A percentile compares a stretch with the other conserved stretches of the same genome.
These are phyloP conservation scores for Drosophila teissieri DNA, from an alignment of 1,140 invertebrate species.

Conservation along the genomic window DNA sequence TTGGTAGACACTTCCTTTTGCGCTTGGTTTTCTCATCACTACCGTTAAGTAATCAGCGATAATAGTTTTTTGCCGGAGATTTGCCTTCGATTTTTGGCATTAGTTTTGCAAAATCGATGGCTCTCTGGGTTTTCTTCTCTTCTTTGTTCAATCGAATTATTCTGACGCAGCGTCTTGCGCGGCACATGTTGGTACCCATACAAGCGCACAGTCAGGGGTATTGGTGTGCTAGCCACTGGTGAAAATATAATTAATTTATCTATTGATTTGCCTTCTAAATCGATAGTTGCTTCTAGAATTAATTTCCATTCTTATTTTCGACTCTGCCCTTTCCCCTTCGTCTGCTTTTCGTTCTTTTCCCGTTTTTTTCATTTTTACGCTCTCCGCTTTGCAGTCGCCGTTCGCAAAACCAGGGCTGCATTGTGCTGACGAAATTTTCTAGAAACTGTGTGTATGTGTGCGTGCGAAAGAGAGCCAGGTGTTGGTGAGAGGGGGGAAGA, in stretches of 20 bases:
- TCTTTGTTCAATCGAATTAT: conserved; percentile 25
- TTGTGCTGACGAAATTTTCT: conserved; percentile 71
- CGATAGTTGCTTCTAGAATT: conserved; percentile 30
- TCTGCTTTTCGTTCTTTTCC: conserved; percentile 37
- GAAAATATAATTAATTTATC: conserved; percentile 6
- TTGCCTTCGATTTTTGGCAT: conserved; percentile 2
- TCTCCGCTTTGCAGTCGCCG: conserved; percentile 54
- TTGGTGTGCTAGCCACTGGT: conserved; percentile 13
- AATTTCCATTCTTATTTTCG: conserved; percentile 28
- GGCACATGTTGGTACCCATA: conserved; percentile 54
- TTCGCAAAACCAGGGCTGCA: conserved; percentile 71
- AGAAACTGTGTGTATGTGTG: conserved; percentile 57
- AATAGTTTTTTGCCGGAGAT: conserved; percentile 30
- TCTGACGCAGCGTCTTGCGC: conserved; percentile 58
- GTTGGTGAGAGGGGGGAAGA: neutral
- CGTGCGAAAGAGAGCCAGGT: conserved; percentile 10
- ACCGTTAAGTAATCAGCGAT: conserved; percentile 70
- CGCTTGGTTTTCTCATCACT: conserved; percentile 42
- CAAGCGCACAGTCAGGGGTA: conserved; percentile 1
- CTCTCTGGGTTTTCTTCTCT: conserved; percentile 6
- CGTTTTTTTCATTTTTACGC: conserved; percentile 50
- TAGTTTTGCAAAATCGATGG: conserved; percentile 70
- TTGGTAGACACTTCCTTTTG: conserved; percentile 46
- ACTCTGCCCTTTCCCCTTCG: conserved; percentile 52
- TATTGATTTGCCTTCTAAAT: conserved; percentile 30